These are phyloP conservation scores for Phycodurus eques DNA, from an alignment of 2,113 vertebrate species.

Conservation along the genomic window DNA sequence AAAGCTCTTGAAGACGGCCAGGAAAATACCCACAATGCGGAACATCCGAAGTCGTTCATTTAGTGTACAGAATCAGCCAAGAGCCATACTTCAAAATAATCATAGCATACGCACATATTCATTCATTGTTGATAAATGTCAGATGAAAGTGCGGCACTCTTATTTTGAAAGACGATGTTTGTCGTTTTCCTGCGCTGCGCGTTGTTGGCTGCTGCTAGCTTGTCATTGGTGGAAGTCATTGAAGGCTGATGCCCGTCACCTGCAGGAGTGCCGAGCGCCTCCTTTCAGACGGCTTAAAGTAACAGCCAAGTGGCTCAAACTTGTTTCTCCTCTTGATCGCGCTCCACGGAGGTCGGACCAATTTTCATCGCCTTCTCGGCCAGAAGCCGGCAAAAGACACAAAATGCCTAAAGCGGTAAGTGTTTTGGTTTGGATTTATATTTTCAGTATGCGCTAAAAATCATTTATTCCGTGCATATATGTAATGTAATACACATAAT, in stretches of 20 bases:
- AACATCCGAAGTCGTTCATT: not conserved
- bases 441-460: not conserved
- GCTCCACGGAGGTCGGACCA: slow-evolving; percentile 12
- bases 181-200: not conserved
- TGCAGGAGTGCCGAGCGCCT: slow-evolving; percentile 42
- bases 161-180: slow-evolving; percentile 28
- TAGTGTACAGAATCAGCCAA: not conserved
- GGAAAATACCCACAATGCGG: not conserved
- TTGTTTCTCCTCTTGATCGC: slow-evolving; percentile 68
- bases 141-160: not conserved
- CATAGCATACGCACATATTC: not conserved
- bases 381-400: slow-evolving; percentile 40
- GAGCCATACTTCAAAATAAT: accelerated
- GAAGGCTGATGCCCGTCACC: slow-evolving; percentile 27
- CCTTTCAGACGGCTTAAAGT: slow-evolving; percentile 47
- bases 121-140: not conserved
- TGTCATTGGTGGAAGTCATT: slow-evolving; percentile 27
- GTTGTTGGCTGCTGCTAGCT: not conserved
- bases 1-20: not conserved
- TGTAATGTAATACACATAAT: not conserved
- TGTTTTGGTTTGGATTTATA: slow-evolving; percentile 2
- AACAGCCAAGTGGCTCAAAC: slow-evolving; percentile 53
- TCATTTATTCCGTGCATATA: not conserved
- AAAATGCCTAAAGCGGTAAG: slow-evolving; percentile 87
- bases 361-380: slow-evolving; percentile 19